Percentiles rank a stretch among this genome's conserved stretches.
Evolutionary conservation across 2,113 vertebrate species (phyloP).

Genomic region (Nothocercus julius): DNA sequence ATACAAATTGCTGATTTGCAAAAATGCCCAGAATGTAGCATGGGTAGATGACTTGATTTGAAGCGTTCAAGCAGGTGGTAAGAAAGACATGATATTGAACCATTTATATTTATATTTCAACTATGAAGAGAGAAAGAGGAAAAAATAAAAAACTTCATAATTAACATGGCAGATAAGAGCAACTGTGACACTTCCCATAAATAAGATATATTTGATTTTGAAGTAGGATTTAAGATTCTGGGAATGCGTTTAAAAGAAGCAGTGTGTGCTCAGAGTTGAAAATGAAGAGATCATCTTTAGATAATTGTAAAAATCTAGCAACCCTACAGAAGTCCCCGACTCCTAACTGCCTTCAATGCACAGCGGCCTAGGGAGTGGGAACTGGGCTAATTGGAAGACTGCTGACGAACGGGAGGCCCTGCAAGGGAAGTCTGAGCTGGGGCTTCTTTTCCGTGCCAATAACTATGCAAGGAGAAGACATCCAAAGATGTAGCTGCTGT

Average conservation of each 20-base stretch:
- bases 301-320: background rate
- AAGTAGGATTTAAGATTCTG: constrained; percentile 38
- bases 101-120: constrained; percentile 43
- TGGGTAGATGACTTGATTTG: background rate
- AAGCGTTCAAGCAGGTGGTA: constrained; percentile 35
- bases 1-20: constrained; percentile 30
- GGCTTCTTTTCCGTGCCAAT: background rate
- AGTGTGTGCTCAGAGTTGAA: background rate
- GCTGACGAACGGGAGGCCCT: background rate
- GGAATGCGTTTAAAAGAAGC: background rate
- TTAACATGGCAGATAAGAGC: constrained; percentile 21
- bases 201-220: constrained; percentile 24
- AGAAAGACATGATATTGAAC: constrained; percentile 15
- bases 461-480: background rate
- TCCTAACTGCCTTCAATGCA: background rate
- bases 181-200: constrained; percentile 33
- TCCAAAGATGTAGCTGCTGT: background rate
- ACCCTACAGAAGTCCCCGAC: background rate
- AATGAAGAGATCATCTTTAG: background rate
- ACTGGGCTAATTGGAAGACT: background rate
- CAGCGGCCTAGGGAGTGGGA: background rate
- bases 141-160: background rate
- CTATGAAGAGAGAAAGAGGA: background rate
- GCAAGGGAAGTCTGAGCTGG: background rate
- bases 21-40: constrained; percentile 27